Conservation (phyloP, 2,888 invertebrate species). For the Oscheius sp. region DNA sequence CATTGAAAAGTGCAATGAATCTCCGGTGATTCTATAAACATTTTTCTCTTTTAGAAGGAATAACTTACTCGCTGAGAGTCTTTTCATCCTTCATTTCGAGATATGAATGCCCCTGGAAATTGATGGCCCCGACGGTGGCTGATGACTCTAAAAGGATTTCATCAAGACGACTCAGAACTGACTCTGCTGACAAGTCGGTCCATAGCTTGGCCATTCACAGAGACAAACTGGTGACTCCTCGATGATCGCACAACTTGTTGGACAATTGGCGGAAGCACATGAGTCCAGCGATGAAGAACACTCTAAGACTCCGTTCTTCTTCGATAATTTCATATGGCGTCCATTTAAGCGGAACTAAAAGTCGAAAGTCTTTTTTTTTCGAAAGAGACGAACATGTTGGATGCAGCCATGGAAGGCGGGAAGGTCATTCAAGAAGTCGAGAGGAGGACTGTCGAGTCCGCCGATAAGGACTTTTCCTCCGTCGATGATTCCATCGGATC, state of each 20-base stretch:
- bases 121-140: slow-evolving; percentile 38
- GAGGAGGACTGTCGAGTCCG: slow-evolving; percentile 1
- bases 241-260: slow-evolving; percentile 39
- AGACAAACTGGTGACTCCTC: slow-evolving; percentile 42
- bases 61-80: slow-evolving; percentile 51
- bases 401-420: slow-evolving; percentile 43
- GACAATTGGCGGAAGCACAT: slow-evolving; percentile 42
- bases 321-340: slow-evolving; percentile 28
- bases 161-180: neutral
- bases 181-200: slow-evolving; percentile 27
- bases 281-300: slow-evolving; percentile 44
- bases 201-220: slow-evolving; percentile 46
- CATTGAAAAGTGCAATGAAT: slow-evolving; percentile 37
- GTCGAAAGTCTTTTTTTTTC: too few relatives aligned
- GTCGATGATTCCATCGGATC: slow-evolving; percentile 23
- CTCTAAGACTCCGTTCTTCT: slow-evolving; percentile 36
- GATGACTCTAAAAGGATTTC: slow-evolving; percentile 1
- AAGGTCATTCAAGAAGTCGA: slow-evolving; percentile 10
- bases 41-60: neutral
- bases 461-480: slow-evolving; percentile 15
- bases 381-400: slow-evolving; percentile 29
- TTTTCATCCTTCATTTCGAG: slow-evolving; percentile 44
- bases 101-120: slow-evolving; percentile 44
- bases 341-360: slow-evolving; percentile 46
- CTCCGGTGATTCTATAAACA: slow-evolving; percentile 48